Percentiles rank a stretch among this genome's conserved stretches.
Conservation (phyloP, 2,888 invertebrate species). For the Melitaea athalia region DNA sequence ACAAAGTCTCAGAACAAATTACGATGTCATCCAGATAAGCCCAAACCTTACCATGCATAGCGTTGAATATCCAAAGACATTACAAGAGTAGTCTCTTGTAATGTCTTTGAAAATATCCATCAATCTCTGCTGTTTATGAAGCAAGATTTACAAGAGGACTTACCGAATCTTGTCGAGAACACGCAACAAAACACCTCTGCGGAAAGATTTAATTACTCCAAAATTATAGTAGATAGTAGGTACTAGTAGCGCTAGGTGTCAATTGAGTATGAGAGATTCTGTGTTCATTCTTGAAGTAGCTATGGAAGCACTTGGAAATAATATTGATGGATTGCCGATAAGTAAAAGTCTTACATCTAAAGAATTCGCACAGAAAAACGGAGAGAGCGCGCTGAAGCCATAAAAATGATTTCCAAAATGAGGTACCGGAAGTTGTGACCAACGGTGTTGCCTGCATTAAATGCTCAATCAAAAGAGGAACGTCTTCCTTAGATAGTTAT, state of each 20-base stretch:
- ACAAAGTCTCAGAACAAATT: no score
- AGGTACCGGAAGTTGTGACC: neutral
- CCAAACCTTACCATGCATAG: no score
- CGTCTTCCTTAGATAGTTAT: neutral
- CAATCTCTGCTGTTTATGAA: no score
- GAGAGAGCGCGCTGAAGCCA: neutral
- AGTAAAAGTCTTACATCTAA: neutral
- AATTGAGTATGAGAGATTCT: neutral
- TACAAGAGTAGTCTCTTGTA: no score
- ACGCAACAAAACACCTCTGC: neutral
- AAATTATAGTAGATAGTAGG: no score
- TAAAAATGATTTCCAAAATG: neutral
- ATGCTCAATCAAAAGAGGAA: neutral
- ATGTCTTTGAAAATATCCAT: no score
- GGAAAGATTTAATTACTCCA: neutral
- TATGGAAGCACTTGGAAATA: neutral
- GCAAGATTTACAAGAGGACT: neutral
- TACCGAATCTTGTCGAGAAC: neutral
- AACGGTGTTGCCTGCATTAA: neutral
- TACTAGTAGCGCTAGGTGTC: neutral
- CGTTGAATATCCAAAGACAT: no score
- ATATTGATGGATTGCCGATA: neutral
- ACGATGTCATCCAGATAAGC: no score
- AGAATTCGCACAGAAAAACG: neutral
- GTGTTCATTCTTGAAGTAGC: no score